phyloP scores from a whole-genome alignment of 2,113 vertebrate species.

The Suncus etruscus region DNA sequence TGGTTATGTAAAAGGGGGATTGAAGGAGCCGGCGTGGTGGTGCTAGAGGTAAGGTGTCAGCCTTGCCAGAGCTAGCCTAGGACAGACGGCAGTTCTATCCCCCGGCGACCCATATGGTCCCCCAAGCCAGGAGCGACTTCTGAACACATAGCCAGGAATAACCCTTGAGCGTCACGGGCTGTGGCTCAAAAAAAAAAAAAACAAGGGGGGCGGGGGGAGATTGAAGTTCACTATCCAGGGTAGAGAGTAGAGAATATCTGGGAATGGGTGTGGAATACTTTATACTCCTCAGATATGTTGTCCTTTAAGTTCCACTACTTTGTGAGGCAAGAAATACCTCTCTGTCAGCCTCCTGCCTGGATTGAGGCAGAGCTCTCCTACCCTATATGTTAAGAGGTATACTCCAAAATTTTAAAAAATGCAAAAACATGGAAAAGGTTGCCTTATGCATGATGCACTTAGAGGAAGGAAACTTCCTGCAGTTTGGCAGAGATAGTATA shows the following conservation, averaged over 20 bases:
- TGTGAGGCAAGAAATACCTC: not conserved
- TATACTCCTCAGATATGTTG: no score
- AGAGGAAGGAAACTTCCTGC: not conserved
- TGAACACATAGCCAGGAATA: no score
- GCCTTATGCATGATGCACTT: not conserved
- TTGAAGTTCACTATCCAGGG: not conserved
- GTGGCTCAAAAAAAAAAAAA: no score
- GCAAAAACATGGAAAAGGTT: not conserved
- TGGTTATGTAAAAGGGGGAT: not conserved
- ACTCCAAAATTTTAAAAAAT: not conserved
- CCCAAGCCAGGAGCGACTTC: no score
- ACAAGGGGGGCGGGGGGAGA: no score
- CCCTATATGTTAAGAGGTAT: no score
- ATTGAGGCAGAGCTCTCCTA: not conserved
- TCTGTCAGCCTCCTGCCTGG: not conserved
- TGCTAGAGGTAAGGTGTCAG: no score
- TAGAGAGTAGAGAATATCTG: not conserved
- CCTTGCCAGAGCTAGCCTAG: no score
- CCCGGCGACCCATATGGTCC: no score
- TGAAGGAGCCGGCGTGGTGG: no score
- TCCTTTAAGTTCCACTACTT: not conserved
- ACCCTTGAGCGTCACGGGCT: no score
- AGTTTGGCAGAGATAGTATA: not conserved
- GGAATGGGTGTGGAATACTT: rapidly evolving
- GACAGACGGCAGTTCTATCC: no score